Conservation (phyloP, 2,888 invertebrate genomes). For the Barypeithes pellucidus region DNA sequence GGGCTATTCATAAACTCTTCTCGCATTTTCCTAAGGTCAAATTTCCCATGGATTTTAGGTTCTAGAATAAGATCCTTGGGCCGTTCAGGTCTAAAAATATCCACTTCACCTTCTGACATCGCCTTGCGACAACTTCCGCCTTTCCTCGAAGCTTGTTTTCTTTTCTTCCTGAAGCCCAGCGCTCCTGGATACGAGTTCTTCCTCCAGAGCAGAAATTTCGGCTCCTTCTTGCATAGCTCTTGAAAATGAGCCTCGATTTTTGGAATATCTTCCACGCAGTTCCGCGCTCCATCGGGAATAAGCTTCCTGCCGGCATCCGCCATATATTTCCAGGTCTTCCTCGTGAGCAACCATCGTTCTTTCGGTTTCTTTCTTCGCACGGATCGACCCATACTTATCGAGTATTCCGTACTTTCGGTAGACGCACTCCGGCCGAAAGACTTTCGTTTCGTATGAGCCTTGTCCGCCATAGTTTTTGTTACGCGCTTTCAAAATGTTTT, state of each 20-base stretch:
- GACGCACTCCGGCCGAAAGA: conserved; percentile 69
- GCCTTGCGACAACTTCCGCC: conserved; percentile 81
- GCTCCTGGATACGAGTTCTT: conserved; percentile 88
- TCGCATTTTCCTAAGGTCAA: conserved; percentile 80
- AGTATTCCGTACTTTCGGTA: conserved; percentile 70
- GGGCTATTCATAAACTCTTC: conserved; percentile 78
- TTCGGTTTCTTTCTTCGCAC: conserved; percentile 77
- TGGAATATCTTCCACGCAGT: conserved; percentile 83
- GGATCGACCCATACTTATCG: conserved; percentile 73
- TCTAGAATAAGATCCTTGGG: conserved; percentile 66
- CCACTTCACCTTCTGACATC: conserved; percentile 79
- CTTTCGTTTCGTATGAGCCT: conserved; percentile 58
- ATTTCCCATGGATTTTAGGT: conserved; percentile 73
- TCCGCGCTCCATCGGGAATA: conserved; percentile 86
- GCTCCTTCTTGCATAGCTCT: conserved; percentile 85
- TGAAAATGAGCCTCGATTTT: conserved; percentile 90
- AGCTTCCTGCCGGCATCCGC: conserved; percentile 90
- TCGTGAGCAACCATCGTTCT: conserved; percentile 90
- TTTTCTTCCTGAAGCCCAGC: conserved; percentile 74
- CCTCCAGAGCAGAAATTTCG: conserved; percentile 86
- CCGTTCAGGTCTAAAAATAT: conserved; percentile 71
- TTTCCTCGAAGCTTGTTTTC: conserved; percentile 73
- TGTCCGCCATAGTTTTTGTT: conserved; percentile 44
- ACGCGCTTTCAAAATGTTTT: conserved; percentile 41
- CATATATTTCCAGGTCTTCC: conserved; percentile 95